phyloP scores from a whole-genome alignment of 2,113 vertebrate genomes.

The Camelus bactrianus region DNA sequence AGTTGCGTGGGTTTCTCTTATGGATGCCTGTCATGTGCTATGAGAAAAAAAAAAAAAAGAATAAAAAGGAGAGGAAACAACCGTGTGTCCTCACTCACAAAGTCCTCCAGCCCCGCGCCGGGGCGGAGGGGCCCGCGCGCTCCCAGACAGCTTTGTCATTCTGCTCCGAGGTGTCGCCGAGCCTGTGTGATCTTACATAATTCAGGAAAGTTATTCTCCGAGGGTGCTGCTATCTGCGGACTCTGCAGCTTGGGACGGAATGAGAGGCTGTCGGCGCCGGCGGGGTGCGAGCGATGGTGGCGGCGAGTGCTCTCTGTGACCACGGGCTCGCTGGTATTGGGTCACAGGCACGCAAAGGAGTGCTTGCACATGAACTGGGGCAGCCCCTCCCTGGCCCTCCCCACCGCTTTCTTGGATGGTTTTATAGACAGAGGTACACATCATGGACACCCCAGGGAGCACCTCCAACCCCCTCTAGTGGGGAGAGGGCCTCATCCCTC shows the following conservation, averaged over 20 bases:
- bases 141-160: slow-evolving; percentile 76
- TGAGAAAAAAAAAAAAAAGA: neutral
- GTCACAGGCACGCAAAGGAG: slow-evolving; percentile 75
- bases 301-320: slow-evolving; percentile 65
- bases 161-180: slow-evolving; percentile 45
- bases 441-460: slow-evolving; percentile 84
- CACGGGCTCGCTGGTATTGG: slow-evolving; percentile 77
- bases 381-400: slow-evolving; percentile 51
- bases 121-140: neutral
- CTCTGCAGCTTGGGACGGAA: slow-evolving; percentile 65
- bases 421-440: slow-evolving; percentile 85
- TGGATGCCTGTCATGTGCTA: slow-evolving; percentile 75
- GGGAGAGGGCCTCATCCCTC: slow-evolving; percentile 85
- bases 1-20: slow-evolving; percentile 79
- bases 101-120: neutral
- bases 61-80: slow-evolving; percentile 67
- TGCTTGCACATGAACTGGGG: slow-evolving; percentile 84
- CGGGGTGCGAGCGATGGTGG: slow-evolving; percentile 69
- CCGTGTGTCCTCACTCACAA: slow-evolving; percentile 61
- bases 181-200: slow-evolving; percentile 72
- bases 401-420: slow-evolving; percentile 78
- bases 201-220: slow-evolving; percentile 79
- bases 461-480: slow-evolving; percentile 69
- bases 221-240: slow-evolving; percentile 75
- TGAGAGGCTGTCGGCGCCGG: slow-evolving; percentile 66